Percentiles rank a stretch among this genome's conserved stretches.
phyloP scores from a whole-genome alignment of 2,888 invertebrate species.

The Omphaloscelis lunosa region DNA sequence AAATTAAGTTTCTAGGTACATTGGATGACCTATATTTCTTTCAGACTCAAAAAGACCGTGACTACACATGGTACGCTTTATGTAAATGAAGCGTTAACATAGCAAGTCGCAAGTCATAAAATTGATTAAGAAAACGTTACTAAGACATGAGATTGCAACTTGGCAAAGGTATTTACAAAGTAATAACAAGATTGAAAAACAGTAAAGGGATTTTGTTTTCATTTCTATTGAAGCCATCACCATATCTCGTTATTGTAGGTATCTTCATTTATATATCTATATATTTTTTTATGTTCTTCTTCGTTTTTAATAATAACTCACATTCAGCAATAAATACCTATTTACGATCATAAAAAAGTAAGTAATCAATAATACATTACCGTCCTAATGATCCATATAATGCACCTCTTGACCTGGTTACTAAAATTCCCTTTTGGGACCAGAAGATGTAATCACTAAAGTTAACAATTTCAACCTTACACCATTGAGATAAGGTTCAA shows the following conservation, averaged over 20 bases:
- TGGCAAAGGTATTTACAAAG: neutral
- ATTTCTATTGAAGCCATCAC: neutral
- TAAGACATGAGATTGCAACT: constrained; percentile 40
- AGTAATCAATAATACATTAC: constrained; percentile 74
- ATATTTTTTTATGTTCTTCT: too few species aligned
- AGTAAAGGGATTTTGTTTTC: neutral
- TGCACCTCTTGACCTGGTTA: constrained; percentile 76
- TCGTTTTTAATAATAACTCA: constrained; percentile 22
- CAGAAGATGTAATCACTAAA: constrained; percentile 25
- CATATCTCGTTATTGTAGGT: neutral
- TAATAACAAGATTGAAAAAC: constrained; percentile 4
- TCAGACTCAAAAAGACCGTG: neutral
- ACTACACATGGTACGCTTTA: constrained; percentile 26
- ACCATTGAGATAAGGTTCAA: constrained; percentile 62
- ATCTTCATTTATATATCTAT: neutral
- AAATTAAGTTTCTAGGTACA: neutral
- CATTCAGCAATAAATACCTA: constrained; percentile 7
- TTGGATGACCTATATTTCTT: constrained; percentile 12
- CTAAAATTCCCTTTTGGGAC: constrained; percentile 53
- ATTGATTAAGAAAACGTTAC: constrained; percentile 35
- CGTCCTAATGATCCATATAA: constrained; percentile 69
- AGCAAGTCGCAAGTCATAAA: constrained; percentile 56
- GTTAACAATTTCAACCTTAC: constrained; percentile 65
- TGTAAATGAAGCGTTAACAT: constrained; percentile 22
- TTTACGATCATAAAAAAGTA: constrained; percentile 39